Base-by-base conservation (phyloP, 2,113 vertebrate genomes). In the Pygoscelis adeliae region DNA sequence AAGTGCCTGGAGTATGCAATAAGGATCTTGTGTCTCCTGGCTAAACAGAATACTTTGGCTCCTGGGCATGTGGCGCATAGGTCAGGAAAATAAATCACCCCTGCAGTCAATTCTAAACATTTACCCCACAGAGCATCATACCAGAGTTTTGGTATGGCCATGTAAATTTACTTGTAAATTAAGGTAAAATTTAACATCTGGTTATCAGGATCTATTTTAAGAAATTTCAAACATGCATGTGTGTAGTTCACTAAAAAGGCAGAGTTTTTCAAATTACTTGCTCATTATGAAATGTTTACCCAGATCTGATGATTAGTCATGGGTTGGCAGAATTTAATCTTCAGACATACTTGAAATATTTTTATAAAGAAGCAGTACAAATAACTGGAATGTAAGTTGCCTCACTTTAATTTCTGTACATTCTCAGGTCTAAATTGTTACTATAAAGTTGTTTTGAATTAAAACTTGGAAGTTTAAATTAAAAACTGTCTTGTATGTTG, bases 391-490 rank as follows among this genome's bases (percentile, higher is more conserved):
- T 56, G 36, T 88, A 87, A 78, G 78, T 78, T 66, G 21, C 67
- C 13, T 86, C 36, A n/a, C 65, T 95, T 93, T 87, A 94, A 80
- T 79, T 19, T 42, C 63, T 76, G 22, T 74, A 90, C 15, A 88
- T 79, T 74, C 61, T 88, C 78, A 89, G 63, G 52, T 94, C 36
- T 87, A 92, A 72, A 90, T n/a, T 80, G 63, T 61, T 87, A 53
- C 49, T 87, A 34, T 61, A 65, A 87, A 93, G 90, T 90, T 95
- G 77, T 95, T 95, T 93, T 93, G 85, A 58, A 96, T 94, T 94
- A 95, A 97, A 96, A 91, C 62, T 86, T 94, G 53, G 59, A 95
- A 91, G 87, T 89, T 91, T 62, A 95, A 93, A 92, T 89, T 84
- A 49, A 97, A 93, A 67, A 76, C 74, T 70, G 13, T 90, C 70